A percentile compares a stretch with the other conserved stretches of the same genome.
These are phyloP conservation scores for Aotus griseimembra DNA, from an alignment of 2,797 vertebrate genomes.

Conservation along the genomic window DNA sequence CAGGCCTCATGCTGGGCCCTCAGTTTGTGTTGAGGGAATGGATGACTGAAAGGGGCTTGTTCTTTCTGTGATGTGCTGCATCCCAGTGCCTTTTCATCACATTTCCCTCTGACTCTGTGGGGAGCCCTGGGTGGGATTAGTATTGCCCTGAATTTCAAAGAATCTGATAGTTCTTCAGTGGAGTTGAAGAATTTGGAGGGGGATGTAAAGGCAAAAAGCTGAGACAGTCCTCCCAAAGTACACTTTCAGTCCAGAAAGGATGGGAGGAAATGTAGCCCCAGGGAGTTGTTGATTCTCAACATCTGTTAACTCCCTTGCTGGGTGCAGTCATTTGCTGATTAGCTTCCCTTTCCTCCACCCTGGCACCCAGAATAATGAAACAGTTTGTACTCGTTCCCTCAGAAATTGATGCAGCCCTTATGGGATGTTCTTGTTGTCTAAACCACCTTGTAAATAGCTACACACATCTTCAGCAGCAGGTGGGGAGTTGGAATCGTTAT, in stretches of 20 bases:
- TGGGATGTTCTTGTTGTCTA: background rate
- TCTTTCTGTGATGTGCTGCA: background rate
- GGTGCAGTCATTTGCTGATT: background rate
- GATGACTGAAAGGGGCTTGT: background rate
- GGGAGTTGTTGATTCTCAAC: background rate
- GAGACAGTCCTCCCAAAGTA: background rate
- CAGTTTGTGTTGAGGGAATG: background rate
- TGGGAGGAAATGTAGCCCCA: background rate
- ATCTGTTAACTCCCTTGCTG: background rate
- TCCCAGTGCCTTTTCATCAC: background rate
- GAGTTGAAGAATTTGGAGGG: background rate
- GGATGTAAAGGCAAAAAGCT: background rate
- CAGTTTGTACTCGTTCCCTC: background rate
- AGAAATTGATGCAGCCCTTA: conserved; percentile 19
- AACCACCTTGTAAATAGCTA: conserved; percentile 41
- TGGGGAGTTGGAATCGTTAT: background rate
- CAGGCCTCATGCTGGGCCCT: background rate
- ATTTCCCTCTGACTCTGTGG: background rate
- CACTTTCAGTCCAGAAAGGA: background rate
- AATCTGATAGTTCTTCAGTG: background rate
- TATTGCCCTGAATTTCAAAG: background rate
- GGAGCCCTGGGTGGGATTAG: background rate
- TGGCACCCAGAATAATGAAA: background rate
- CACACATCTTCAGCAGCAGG: background rate
- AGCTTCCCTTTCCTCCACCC: background rate